These are phyloP conservation scores for Nasonia oneida DNA, from an alignment of 2,888 invertebrate species.

Conservation along the genomic window DNA sequence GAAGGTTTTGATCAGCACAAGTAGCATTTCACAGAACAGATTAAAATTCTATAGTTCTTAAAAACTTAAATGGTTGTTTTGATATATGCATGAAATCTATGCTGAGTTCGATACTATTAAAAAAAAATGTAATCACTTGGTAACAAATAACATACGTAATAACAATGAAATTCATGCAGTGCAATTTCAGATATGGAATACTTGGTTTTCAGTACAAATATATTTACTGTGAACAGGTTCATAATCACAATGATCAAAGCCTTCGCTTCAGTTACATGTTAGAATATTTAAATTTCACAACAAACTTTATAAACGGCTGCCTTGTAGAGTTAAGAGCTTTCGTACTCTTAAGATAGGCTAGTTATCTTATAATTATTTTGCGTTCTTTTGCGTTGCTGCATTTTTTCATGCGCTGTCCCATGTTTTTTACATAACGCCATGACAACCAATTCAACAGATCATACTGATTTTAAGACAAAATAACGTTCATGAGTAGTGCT, in stretches of 20 bases:
- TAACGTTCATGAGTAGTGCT: neutral
- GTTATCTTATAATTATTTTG: slow-evolving; percentile 45
- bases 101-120: neutral
- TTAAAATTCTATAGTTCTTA: neutral
- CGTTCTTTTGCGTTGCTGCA: slow-evolving; percentile 62
- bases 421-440: slow-evolving; percentile 40
- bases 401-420: slow-evolving; percentile 55
- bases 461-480: neutral
- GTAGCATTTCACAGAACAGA: neutral
- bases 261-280: slow-evolving; percentile 4
- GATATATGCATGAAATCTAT: neutral
- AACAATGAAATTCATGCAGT: neutral
- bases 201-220: too few species aligned
- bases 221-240: too few species aligned
- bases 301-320: slow-evolving; percentile 46
- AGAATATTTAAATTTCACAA: neutral
- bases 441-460: slow-evolving; percentile 25
- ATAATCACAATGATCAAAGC: slow-evolving; percentile 27
- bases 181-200: too few species aligned
- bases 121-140: neutral
- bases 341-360: slow-evolving; percentile 55
- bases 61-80: neutral
- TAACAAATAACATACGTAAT: too few species aligned
- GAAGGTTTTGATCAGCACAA: slow-evolving; percentile 39
- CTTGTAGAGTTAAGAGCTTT: slow-evolving; percentile 48